Evolutionary conservation across 2,888 invertebrate species (phyloP).

Genomic region (Anoncus sp.): DNA sequence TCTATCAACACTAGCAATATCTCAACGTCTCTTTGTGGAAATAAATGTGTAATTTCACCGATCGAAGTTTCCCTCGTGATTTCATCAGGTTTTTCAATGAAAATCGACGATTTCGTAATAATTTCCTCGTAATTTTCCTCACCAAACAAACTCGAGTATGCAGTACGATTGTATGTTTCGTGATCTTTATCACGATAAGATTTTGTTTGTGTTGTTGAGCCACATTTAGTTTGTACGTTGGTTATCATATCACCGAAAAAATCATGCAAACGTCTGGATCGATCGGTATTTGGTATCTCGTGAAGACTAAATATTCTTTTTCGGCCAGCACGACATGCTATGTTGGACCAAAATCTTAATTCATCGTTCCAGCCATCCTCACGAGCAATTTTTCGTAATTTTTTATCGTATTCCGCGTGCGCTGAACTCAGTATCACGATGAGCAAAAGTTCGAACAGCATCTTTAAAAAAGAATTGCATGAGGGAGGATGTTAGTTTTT

Average conservation of each 20-base stretch:
- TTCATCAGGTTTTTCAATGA: not conserved
- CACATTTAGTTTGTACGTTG: constrained; percentile 40
- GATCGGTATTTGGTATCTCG: constrained; percentile 18
- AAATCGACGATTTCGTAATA: constrained; percentile 1
- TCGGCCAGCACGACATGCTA: constrained; percentile 40
- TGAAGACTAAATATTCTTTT: constrained; percentile 40
- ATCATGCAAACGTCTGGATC: constrained; percentile 32
- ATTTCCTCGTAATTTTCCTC: not conserved
- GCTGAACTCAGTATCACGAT: constrained; percentile 3
- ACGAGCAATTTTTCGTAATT: not conserved
- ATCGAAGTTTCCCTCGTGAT: not conserved
- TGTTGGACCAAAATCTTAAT: constrained; percentile 42
- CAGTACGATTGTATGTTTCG: not conserved
- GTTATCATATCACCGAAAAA: constrained; percentile 39
- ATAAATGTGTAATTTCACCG: constrained; percentile 21
- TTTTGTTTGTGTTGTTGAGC: constrained; percentile 10
- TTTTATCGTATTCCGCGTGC: not conserved
- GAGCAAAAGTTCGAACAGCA: constrained; percentile 17
- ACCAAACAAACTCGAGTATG: not conserved
- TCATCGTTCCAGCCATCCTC: constrained; percentile 28
- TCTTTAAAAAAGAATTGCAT: constrained; percentile 27
- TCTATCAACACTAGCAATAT: constrained; percentile 40
- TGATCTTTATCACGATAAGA: constrained; percentile 5
- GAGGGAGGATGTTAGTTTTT: not conserved
- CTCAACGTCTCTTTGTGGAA: constrained; percentile 44